Percentiles rank a stretch among this genome's conserved stretches.
These are phyloP conservation scores for Acrobasis consociella DNA, from an alignment of 2,888 invertebrate species.

Conservation along the genomic window DNA sequence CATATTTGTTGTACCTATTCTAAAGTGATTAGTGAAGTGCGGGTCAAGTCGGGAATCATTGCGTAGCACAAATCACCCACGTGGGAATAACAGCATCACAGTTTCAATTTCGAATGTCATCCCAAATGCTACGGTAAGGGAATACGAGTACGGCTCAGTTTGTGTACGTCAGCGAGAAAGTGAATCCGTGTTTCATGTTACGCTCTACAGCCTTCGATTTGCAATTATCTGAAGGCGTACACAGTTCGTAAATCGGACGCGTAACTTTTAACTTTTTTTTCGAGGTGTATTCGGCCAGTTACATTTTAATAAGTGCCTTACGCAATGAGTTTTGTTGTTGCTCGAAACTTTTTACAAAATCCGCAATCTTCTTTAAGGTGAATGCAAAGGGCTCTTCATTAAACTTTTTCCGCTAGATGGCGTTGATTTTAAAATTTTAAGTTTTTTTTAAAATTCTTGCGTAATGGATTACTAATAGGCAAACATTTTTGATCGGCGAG, in stretches of 20 bases:
- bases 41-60: slow-evolving; percentile 27
- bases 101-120: slow-evolving; percentile 23
- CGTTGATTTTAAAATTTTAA: too few species aligned
- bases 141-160: slow-evolving; percentile 14
- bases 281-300: background rate
- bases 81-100: slow-evolving; percentile 19
- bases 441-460: too few species aligned
- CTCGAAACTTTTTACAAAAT: background rate
- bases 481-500: too few species aligned
- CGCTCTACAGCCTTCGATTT: slow-evolving; percentile 17
- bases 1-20: too few species aligned
- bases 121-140: slow-evolving; percentile 18
- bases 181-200: slow-evolving; percentile 21
- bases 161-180: slow-evolving; percentile 22
- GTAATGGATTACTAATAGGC: too few species aligned
- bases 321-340: slow-evolving; percentile 6
- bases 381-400: too few species aligned
- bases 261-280: background rate
- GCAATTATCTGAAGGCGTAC: background rate
- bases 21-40: slow-evolving; percentile 16
- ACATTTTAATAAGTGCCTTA: background rate
- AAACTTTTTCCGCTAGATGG: too few species aligned
- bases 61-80: slow-evolving; percentile 20
- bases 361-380: slow-evolving; percentile 1
- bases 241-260: background rate